phyloP scores from a whole-genome alignment of 2,888 invertebrate genomes.

The Epistrophella euchroma region DNA sequence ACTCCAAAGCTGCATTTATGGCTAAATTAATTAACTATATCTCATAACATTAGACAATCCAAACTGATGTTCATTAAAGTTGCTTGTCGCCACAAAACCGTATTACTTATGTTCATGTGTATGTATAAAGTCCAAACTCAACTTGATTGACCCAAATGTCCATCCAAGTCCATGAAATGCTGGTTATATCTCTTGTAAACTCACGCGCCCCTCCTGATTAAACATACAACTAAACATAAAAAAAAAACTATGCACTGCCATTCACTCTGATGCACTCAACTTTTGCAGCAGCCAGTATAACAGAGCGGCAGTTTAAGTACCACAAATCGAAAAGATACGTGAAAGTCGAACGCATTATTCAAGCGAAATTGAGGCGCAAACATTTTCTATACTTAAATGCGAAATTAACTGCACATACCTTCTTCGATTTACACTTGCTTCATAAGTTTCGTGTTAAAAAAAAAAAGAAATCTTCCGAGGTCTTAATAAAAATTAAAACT shows the following conservation, averaged over 20 bases:
- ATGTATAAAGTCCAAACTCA: conserved; percentile 42
- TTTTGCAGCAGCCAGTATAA: conserved; percentile 13
- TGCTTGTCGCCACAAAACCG: conserved; percentile 57
- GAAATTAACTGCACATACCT: background rate
- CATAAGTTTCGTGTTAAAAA: too few species aligned
- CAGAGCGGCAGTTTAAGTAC: background rate
- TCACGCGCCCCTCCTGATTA: conserved; percentile 14
- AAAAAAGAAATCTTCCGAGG: too few species aligned
- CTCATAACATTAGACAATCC: conserved; percentile 57
- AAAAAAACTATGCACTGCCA: conserved; percentile 16
- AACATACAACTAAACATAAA: conserved; percentile 4
- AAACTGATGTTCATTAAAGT: conserved; percentile 61
- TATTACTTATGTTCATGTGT: too few species aligned
- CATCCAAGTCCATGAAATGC: conserved; percentile 60
- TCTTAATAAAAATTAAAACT: too few species aligned
- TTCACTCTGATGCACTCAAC: conserved; percentile 52
- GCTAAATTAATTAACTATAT: conserved; percentile 73
- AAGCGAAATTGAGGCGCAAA: conserved; percentile 56
- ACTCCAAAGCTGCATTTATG: conserved; percentile 53
- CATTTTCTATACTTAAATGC: background rate
- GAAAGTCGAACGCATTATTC: conserved; percentile 66
- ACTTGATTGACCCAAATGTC: conserved; percentile 68
- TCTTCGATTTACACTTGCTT: too few species aligned
- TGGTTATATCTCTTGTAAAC: conserved; percentile 23
- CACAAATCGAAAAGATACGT: conserved; percentile 32